These are phyloP conservation scores for Rhegmatorhina hoffmannsi DNA, from an alignment of 2,113 vertebrate species.

Conservation along the genomic window DNA sequence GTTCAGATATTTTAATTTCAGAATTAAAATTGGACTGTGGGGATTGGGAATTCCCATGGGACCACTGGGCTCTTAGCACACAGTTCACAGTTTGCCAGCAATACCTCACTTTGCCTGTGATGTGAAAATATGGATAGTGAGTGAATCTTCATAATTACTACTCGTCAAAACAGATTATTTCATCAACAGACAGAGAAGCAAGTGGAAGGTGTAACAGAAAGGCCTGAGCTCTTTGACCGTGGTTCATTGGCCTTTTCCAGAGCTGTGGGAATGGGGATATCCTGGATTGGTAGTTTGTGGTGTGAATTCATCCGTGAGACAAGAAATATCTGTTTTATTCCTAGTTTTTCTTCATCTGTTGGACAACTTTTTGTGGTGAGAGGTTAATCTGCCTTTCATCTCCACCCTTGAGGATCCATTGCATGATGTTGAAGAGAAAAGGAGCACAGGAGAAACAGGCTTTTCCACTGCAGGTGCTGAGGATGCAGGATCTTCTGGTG, in stretches of 20 bases:
- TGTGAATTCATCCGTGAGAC: neutral
- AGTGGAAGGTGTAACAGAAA: neutral
- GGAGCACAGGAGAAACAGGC: neutral
- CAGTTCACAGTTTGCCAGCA: neutral
- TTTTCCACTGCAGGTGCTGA: neutral
- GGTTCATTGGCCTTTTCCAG: neutral
- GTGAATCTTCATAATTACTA: slow-evolving; percentile 8
- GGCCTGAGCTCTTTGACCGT: neutral
- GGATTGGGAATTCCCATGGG: neutral
- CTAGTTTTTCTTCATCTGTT: neutral
- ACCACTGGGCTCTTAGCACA: neutral
- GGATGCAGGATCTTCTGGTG: neutral
- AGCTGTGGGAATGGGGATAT: neutral
- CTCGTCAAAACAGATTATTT: slow-evolving; percentile 40
- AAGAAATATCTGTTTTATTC: neutral
- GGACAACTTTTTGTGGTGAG: neutral
- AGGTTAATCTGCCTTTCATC: neutral
- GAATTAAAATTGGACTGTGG: neutral
- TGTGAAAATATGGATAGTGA: neutral
- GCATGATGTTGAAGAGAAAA: neutral
- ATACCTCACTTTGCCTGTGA: neutral
- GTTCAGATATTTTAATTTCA: slow-evolving; percentile 43
- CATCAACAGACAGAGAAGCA: slow-evolving; percentile 26
- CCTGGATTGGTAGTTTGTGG: neutral
- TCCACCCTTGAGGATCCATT: neutral